Conservation (phyloP, 2,113 vertebrate species). For the Ornithorhynchus anatinus region DNA sequence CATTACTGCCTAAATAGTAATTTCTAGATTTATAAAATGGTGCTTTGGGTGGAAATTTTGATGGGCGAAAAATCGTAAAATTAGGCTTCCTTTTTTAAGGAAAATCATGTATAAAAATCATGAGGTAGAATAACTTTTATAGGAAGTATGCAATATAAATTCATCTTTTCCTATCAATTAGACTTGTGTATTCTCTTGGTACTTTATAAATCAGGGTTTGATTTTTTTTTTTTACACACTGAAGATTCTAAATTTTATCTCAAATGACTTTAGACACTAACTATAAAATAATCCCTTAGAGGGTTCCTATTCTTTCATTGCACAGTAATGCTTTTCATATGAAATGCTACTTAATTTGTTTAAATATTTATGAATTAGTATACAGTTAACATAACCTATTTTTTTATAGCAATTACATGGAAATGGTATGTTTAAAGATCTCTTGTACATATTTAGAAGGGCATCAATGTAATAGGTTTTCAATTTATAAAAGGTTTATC, state of each 20-base stretch:
- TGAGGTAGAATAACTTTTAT: not conserved
- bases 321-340: conserved; percentile 72
- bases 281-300: conserved; percentile 54
- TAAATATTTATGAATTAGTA: conserved; percentile 79
- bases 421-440: conserved; percentile 74
- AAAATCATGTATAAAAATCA: not conserved
- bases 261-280: conserved; percentile 60
- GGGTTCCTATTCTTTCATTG: conserved; percentile 63
- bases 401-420: conserved; percentile 78
- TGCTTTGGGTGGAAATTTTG: not conserved
- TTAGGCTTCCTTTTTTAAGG: not conserved
- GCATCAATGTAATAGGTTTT: conserved; percentile 67
- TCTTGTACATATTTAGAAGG: conserved; percentile 76
- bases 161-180: conserved; percentile 26
- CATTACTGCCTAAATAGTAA: conserved; percentile 8
- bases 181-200: conserved; percentile 31
- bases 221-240: conserved; percentile 70
- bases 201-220: conserved; percentile 62
- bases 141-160: conserved; percentile 2
- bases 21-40: conserved; percentile 18
- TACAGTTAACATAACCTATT: conserved; percentile 76
- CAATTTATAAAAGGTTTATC: conserved; percentile 64
- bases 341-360: conserved; percentile 63
- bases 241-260: conserved; percentile 71
- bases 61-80: conserved; percentile 19